These are phyloP conservation scores for Esox niger DNA, from an alignment of 2,113 vertebrate species.

Conservation along the genomic window DNA sequence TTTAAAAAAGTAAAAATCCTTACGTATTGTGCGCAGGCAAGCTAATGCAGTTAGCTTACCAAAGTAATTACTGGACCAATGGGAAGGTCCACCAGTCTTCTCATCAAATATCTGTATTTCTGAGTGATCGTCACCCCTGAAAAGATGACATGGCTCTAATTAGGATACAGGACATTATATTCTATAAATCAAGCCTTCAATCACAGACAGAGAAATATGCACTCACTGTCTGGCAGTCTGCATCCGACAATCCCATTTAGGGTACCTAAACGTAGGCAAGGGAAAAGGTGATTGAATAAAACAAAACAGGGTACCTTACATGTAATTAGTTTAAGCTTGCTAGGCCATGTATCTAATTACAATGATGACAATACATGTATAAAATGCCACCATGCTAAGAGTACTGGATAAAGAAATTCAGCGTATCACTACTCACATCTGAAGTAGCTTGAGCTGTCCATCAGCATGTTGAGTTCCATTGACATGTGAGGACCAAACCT, in stretches of 20 bases:
- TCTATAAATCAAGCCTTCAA: not conserved
- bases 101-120: conserved; percentile 15
- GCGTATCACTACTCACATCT: conserved; percentile 49
- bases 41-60: conserved; percentile 16
- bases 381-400: not conserved
- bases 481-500: conserved; percentile 55
- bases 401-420: not conserved
- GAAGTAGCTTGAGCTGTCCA: conserved; percentile 61
- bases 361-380: not conserved
- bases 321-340: too few species aligned
- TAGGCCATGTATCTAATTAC: not conserved
- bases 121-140: conserved; percentile 28
- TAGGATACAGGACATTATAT: not conserved
- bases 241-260: conserved; percentile 65
- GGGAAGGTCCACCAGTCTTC: not conserved
- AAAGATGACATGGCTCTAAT: not conserved
- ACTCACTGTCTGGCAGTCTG: conserved; percentile 46
- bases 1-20: too few species aligned
- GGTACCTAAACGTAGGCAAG: conserved; percentile 52
- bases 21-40: not conserved
- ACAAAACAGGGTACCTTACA: not conserved
- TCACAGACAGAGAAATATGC: not conserved
- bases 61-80: conserved; percentile 9
- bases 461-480: conserved; percentile 56
- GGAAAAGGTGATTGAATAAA: not conserved